These are phyloP conservation scores for Aphrophora alni DNA, from an alignment of 2,888 invertebrate species.

Conservation along the genomic window DNA sequence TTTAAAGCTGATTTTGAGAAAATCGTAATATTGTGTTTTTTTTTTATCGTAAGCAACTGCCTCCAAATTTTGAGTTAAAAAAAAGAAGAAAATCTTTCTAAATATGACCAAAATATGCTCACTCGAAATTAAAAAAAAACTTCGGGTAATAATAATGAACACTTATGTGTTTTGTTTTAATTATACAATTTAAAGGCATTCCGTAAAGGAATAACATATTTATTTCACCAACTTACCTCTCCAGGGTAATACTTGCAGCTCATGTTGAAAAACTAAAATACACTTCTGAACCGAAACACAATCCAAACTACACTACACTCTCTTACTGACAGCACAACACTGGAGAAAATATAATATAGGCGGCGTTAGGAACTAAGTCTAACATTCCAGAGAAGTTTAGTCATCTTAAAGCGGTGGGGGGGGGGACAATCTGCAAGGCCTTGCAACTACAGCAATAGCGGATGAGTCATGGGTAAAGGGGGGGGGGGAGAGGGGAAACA, in stretches of 20 bases:
- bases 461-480: neutral
- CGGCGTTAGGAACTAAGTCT: neutral
- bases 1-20: no score
- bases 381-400: neutral
- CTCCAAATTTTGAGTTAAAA: no score
- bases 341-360: neutral
- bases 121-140: no score
- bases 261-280: neutral
- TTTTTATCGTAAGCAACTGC: no score
- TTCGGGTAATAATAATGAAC: no score
- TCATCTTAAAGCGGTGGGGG: neutral
- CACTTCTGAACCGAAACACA: neutral
- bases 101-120: no score
- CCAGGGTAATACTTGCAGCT: neutral
- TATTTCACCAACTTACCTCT: neutral
- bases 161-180: no score
- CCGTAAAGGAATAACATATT: no score
- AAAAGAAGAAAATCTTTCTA: no score
- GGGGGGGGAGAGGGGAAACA: neutral
- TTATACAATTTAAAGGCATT: no score
- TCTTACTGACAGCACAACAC: neutral
- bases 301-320: neutral
- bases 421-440: neutral
- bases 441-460: no score
- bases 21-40: no score